Conservation (phyloP, 53 echinoderm and acorn worm species). For the Henricia sp. region DNA sequence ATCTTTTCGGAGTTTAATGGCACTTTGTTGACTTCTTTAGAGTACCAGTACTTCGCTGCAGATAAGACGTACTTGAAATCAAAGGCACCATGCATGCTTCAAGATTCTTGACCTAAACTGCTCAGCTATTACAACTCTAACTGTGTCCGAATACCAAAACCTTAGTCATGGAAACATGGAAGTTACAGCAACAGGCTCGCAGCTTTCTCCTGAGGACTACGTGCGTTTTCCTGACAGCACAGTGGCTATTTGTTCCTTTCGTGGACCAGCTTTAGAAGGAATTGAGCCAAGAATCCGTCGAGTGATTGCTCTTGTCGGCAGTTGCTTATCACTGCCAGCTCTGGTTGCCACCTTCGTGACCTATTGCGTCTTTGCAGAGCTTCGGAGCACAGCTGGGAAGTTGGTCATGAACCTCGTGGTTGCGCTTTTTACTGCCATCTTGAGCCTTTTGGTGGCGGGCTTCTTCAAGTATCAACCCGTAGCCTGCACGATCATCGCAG, state of each 20-base stretch:
- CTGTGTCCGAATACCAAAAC: not conserved
- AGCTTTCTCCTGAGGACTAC: not conserved
- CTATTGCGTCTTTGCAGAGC: slow-evolving; percentile 27
- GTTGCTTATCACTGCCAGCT: slow-evolving; percentile 43
- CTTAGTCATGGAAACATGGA: not conserved
- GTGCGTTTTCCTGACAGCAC: slow-evolving; percentile 3
- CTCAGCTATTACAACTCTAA: slow-evolving; percentile 6
- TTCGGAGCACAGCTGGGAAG: slow-evolving; percentile 45
- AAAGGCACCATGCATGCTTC: not conserved
- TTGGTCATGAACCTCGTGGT: slow-evolving; percentile 43
- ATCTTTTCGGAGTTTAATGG: not conserved
- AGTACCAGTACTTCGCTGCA: not conserved
- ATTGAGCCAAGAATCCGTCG: slow-evolving; percentile 29
- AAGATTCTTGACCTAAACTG: slow-evolving; percentile 10
- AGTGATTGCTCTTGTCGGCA: slow-evolving; percentile 21
- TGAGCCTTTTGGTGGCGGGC: slow-evolving; percentile 13
- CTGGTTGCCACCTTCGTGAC: slow-evolving; percentile 51
- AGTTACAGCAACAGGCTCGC: not conserved
- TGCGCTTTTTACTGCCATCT: slow-evolving; percentile 30
- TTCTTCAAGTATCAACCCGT: not conserved
- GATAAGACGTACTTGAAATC: slow-evolving; percentile 1
- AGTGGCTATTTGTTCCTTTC: slow-evolving; percentile 13
- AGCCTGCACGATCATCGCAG: slow-evolving; percentile 25
- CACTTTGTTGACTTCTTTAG: not conserved
- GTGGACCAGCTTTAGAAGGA: not conserved